These are phyloP conservation scores for Ovibos moschatus DNA, from an alignment of 2,113 vertebrate species.

Conservation along the genomic window DNA sequence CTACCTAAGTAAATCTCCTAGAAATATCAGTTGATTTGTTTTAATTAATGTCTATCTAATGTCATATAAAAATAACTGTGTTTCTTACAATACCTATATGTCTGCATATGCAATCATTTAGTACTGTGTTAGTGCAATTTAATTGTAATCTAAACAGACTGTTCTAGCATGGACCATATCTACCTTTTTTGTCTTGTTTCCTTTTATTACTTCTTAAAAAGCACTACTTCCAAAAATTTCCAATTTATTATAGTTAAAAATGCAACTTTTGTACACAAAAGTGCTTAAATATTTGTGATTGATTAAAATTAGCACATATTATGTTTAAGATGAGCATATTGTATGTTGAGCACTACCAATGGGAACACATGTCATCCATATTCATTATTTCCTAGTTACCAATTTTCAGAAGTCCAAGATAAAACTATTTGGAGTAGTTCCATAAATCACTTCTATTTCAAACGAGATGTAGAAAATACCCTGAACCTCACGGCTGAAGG, in stretches of 20 bases:
- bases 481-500: not conserved
- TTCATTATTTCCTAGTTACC: not conserved
- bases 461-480: not conserved
- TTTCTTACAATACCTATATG: slow-evolving; percentile 51
- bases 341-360: not conserved
- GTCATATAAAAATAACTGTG: slow-evolving; percentile 67
- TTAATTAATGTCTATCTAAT: slow-evolving; percentile 38
- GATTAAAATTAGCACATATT: not conserved
- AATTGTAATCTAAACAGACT: slow-evolving; percentile 33
- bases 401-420: not conserved
- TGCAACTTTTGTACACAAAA: not conserved
- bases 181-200: not conserved
- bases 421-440: not conserved
- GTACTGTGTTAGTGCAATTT: slow-evolving; percentile 42
- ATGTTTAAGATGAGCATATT: not conserved
- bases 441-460: not conserved
- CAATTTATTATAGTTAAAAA: not conserved
- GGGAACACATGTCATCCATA: not conserved
- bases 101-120: slow-evolving; percentile 54
- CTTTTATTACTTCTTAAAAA: slow-evolving; percentile 16
- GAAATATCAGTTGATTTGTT: not conserved
- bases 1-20: slow-evolving; percentile 25
- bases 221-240: not conserved
- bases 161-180: not conserved
- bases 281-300: not conserved